phyloP scores from a whole-genome alignment of 2,888 invertebrate genomes.

The Lydus trimaculatus region DNA sequence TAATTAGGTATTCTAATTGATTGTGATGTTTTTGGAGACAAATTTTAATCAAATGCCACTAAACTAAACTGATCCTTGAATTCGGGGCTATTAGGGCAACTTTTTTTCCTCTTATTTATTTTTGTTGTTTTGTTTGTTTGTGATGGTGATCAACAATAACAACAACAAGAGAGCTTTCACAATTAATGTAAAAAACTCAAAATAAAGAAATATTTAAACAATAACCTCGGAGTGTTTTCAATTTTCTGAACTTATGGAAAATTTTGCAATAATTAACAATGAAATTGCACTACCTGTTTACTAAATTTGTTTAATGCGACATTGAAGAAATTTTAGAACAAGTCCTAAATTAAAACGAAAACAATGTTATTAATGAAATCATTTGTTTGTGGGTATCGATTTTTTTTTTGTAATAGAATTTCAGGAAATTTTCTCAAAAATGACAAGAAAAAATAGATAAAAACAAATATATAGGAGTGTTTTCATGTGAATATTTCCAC shows the following conservation, averaged over 20 bases:
- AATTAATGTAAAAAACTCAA: neutral
- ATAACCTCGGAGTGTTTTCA: neutral
- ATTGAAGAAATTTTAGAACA: neutral
- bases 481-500: constrained; percentile 50
- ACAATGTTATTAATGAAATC: neutral
- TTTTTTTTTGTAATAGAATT: neutral
- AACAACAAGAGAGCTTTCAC: constrained; percentile 6
- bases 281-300: constrained; percentile 1
- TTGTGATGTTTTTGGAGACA: neutral
- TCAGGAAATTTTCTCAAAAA: constrained; percentile 39
- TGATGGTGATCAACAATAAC: too few species aligned
- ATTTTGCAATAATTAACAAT: neutral
- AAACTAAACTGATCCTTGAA: neutral
- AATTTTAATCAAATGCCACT: neutral
- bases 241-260: neutral
- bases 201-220: neutral
- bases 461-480: constrained; percentile 36
- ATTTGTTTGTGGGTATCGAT: too few species aligned
- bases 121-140: neutral
- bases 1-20: neutral
- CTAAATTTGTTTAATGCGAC: neutral
- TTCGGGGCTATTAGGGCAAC: constrained; percentile 7
- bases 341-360: neutral
- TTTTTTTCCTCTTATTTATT: neutral
- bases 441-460: too few species aligned